Percentiles rank a stretch among this genome's conserved stretches.
Evolutionary conservation across 1,140 invertebrate species (phyloP).

Genomic region (Parapsyche elsis): DNA sequence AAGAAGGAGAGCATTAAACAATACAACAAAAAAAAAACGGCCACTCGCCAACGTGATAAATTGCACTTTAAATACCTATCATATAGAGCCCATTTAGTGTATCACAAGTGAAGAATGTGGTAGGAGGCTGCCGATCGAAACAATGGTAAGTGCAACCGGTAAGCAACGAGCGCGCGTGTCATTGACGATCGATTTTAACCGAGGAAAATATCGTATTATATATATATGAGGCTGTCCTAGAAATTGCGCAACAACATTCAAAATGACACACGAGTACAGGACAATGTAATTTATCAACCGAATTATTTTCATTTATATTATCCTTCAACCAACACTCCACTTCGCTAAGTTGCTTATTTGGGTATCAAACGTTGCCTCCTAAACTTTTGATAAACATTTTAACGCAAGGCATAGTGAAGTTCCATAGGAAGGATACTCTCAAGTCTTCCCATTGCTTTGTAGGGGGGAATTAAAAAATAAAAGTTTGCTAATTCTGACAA

Average conservation of each 20-base stretch:
- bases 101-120: slow-evolving; percentile 52
- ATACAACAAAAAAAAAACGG: not conserved
- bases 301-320: too few relatives aligned
- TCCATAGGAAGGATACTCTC: too few relatives aligned
- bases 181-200: not conserved
- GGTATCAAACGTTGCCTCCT: too few relatives aligned
- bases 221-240: not conserved
- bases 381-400: too few relatives aligned
- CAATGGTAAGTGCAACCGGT: slow-evolving; percentile 51
- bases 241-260: not conserved
- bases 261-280: not conserved
- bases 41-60: slow-evolving; percentile 46
- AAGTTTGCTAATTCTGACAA: too few relatives aligned
- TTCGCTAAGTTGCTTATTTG: too few relatives aligned
- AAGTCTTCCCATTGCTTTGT: too few relatives aligned
- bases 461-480: too few relatives aligned
- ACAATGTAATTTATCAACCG: not conserved
- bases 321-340: too few relatives aligned
- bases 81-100: slow-evolving; percentile 48
- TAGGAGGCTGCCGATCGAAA: slow-evolving; percentile 49
- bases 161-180: slow-evolving; percentile 14
- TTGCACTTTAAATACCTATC: slow-evolving; percentile 44
- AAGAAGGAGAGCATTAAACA: not conserved
- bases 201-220: not conserved
- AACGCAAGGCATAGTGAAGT: too few relatives aligned